Evolutionary conservation across 2,888 invertebrate species (phyloP).

Genomic region (Megastigmus dorsalis): DNA sequence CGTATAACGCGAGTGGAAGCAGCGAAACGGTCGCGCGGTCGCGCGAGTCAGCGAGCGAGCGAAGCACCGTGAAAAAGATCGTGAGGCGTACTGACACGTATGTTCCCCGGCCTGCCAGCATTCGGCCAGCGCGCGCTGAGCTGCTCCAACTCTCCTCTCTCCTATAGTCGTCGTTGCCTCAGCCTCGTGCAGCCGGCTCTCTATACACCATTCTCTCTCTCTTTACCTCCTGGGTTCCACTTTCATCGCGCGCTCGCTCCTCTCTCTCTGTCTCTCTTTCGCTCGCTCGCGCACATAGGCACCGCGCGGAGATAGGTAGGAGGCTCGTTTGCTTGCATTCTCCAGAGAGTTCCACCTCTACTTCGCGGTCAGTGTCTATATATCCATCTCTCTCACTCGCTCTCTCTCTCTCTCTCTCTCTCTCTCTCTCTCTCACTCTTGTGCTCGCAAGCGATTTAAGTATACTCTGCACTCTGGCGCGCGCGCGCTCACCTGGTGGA

Average conservation of each 20-base stretch:
- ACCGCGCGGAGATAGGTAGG: too few relatives aligned
- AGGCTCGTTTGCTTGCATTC: slow-evolving; percentile 8
- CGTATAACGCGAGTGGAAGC: too few relatives aligned
- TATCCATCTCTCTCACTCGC: too few relatives aligned
- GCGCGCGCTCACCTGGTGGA: not conserved
- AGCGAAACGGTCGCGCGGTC: too few relatives aligned
- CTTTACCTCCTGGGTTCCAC: slow-evolving; percentile 3
- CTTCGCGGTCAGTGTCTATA: not conserved
- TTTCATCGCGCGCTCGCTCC: too few relatives aligned
- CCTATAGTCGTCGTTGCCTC: too few relatives aligned
- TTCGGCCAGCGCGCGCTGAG: not conserved
- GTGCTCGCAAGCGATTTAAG: too few relatives aligned
- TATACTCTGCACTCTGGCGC: too few relatives aligned
- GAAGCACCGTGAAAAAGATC: slow-evolving; percentile 50
- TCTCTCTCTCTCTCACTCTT: too few relatives aligned
- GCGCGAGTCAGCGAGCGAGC: not conserved
- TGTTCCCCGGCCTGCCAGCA: slow-evolving; percentile 20
- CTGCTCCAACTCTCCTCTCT: too few relatives aligned
- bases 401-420: too few relatives aligned
- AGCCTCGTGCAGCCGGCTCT: slow-evolving; percentile 41
- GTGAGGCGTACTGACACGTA: slow-evolving; percentile 52
- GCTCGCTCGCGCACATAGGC: not conserved
- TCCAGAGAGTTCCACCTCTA: slow-evolving; percentile 34
- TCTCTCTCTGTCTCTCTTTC: slow-evolving; percentile 22
- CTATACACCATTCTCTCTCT: slow-evolving; percentile 5